These are phyloP conservation scores for Erethizon dorsatum DNA, from an alignment of 2,797 vertebrate species.

Conservation along the genomic window DNA sequence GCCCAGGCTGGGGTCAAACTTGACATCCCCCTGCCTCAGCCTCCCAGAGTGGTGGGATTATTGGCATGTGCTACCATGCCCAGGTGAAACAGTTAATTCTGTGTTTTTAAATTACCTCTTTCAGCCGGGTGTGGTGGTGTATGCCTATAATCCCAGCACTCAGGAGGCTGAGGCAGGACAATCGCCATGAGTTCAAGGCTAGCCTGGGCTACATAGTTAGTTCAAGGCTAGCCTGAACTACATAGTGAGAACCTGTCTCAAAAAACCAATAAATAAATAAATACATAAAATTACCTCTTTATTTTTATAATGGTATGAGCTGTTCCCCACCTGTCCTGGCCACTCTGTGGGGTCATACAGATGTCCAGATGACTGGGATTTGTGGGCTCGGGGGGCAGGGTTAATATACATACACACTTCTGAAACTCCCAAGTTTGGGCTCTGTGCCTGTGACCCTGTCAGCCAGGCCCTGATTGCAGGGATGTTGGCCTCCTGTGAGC, in stretches of 20 bases:
- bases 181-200: no score
- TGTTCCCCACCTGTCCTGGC: conserved; percentile 10
- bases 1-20: background rate
- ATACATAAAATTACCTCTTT: conserved; percentile 43
- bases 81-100: background rate
- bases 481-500: background rate
- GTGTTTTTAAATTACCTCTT: background rate
- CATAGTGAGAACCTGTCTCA: no score
- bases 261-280: no score
- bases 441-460: background rate
- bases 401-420: background rate
- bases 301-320: conserved; percentile 42
- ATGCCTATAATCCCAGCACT: no score
- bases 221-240: no score
- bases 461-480: background rate
- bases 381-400: background rate
- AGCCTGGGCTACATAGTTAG: no score
- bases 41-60: background rate
- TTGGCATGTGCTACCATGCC: background rate
- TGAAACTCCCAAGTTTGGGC: background rate
- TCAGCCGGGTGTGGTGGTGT: no score
- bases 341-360: background rate
- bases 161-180: no score
- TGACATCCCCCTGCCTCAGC: background rate
- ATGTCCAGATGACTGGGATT: conserved; percentile 34